A percentile compares a stretch with the other conserved stretches of the same genome.
Conservation (phyloP, 2,797 vertebrate species). For the Propithecus deckenii region DNA sequence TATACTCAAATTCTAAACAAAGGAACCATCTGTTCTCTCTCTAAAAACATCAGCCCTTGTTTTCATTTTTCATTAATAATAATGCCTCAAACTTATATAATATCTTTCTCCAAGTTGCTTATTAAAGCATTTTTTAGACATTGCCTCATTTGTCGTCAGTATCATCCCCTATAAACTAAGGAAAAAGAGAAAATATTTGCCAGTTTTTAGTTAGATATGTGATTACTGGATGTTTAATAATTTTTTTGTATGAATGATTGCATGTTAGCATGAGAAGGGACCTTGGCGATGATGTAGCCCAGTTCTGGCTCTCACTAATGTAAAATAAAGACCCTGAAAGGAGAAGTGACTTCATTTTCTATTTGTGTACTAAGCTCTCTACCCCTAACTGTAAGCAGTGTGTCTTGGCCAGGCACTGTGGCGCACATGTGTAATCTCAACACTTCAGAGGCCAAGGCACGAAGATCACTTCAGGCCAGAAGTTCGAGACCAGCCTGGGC, state of each 20-base stretch:
- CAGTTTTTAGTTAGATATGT: neutral
- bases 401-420: neutral
- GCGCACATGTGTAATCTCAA: neutral
- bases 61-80: conserved; percentile 72
- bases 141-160: conserved; percentile 49
- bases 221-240: neutral
- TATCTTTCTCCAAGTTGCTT: conserved; percentile 66
- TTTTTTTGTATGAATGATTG: neutral
- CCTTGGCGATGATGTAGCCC: neutral
- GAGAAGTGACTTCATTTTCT: conserved; percentile 15
- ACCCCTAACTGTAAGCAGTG: neutral
- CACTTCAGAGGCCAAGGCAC: neutral
- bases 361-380: neutral
- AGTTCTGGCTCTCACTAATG: neutral
- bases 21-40: conserved; percentile 76
- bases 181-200: neutral
- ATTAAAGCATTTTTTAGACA: conserved; percentile 71
- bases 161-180: neutral
- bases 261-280: neutral
- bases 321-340: conserved; percentile 4
- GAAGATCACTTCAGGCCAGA: neutral
- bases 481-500: neutral
- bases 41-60: conserved; percentile 73
- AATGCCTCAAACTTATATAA: conserved; percentile 72
- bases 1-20: conserved; percentile 75